Evolutionary conservation across 1,140 invertebrate genomes (phyloP).

Genomic region (Hetaerina americana): DNA sequence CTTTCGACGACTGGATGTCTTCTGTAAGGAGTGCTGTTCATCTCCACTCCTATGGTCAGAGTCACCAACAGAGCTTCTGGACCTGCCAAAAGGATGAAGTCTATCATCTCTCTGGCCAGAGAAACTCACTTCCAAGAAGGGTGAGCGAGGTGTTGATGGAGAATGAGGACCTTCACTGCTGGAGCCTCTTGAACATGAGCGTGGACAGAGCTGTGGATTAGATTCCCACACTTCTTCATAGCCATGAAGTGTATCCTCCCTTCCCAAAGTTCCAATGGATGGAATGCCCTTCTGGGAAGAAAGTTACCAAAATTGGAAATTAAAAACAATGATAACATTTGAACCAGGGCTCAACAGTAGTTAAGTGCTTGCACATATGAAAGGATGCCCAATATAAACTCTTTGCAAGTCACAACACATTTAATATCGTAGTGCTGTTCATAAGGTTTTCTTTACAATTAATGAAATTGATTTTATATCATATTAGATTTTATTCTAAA

Average conservation of each 20-base stretch:
- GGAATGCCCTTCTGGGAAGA: background rate
- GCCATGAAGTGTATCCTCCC: conserved; percentile 16
- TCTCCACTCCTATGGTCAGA: background rate
- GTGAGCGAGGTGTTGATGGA: background rate
- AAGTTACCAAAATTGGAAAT: too few relatives aligned
- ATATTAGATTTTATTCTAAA: too few relatives aligned
- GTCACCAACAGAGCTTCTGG: background rate
- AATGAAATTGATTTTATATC: too few relatives aligned
- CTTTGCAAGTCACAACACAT: too few relatives aligned
- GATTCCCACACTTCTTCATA: conserved; percentile 19
- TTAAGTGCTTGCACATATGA: too few relatives aligned
- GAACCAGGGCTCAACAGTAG: too few relatives aligned
- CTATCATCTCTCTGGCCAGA: background rate
- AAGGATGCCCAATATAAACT: too few relatives aligned
- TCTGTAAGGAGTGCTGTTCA: background rate
- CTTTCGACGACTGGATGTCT: background rate
- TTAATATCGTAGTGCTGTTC: too few relatives aligned
- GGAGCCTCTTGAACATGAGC: background rate
- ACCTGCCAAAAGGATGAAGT: background rate
- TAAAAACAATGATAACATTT: too few relatives aligned
- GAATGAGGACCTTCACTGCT: background rate
- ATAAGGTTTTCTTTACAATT: too few relatives aligned
- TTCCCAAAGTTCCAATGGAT: conserved; percentile 14
- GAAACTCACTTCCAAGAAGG: background rate
- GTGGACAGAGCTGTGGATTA: conserved; percentile 8